Conservation (phyloP, 1,140 invertebrate genomes). For the Euglossa dilemma region DNA sequence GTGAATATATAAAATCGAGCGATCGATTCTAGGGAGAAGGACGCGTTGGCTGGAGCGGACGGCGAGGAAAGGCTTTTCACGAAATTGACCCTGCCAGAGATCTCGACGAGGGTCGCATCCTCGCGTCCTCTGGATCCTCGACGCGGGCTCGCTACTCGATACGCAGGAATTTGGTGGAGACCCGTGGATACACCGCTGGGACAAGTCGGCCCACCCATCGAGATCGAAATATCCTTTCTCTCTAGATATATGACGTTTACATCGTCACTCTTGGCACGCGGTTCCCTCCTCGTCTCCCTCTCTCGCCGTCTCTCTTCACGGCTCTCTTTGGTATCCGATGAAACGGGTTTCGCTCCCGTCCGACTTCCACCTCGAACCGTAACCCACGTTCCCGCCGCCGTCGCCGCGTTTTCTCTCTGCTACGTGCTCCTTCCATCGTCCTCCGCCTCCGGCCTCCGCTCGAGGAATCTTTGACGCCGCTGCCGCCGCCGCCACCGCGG, state of each 20-base stretch:
- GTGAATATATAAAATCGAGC: too few relatives aligned
- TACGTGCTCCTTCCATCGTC: constrained; percentile 6
- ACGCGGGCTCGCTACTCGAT: constrained; percentile 5
- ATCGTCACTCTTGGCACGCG: constrained; percentile 59
- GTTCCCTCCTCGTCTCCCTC: background rate
- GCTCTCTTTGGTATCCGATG: constrained; percentile 48
- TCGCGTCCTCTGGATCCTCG: background rate
- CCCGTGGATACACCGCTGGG: constrained; percentile 26
- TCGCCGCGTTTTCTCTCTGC: background rate
- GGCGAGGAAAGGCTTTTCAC: background rate
- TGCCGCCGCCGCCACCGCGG: background rate
- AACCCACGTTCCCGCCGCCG: constrained; percentile 7
- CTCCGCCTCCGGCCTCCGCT: background rate
- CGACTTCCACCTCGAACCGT: constrained; percentile 25
- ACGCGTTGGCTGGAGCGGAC: too few relatives aligned
- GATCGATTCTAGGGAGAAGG: too few relatives aligned
- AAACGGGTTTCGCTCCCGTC: constrained; percentile 60
- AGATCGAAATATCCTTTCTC: constrained; percentile 52
- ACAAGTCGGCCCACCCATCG: constrained; percentile 47
- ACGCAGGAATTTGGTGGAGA: constrained; percentile 32
- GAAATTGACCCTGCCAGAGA: background rate
- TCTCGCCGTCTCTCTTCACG: background rate
- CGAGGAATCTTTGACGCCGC: background rate
- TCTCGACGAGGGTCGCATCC: background rate
- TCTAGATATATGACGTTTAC: constrained; percentile 54